Conservation (phyloP, 92 coral and sea anemone species). For the Meandrina meandrites region DNA sequence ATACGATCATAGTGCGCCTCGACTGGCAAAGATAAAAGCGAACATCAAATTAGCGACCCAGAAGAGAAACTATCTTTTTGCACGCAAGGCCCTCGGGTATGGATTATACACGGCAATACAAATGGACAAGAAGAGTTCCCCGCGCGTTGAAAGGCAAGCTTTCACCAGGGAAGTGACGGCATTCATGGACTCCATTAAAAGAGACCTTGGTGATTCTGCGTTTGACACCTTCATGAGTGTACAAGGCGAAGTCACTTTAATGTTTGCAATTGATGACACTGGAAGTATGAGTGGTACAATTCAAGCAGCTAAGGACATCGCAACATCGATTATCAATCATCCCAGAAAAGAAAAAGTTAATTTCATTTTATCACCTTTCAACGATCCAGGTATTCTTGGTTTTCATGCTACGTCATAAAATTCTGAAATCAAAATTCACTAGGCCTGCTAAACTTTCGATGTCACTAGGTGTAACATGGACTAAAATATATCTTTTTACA, state of each 20-base stretch:
- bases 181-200: slow-evolving; percentile 52
- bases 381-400: slow-evolving; percentile 76
- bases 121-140: background rate
- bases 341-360: slow-evolving; percentile 57
- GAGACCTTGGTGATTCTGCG: slow-evolving; percentile 39
- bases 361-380: slow-evolving; percentile 73
- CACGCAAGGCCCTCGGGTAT: slow-evolving; percentile 77
- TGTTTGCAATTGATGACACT: slow-evolving; percentile 73
- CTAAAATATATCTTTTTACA: too few species aligned
- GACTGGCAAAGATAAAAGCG: slow-evolving; percentile 46
- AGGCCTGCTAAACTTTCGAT: too few species aligned
- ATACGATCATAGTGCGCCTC: slow-evolving; percentile 19
- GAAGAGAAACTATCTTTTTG: slow-evolving; percentile 74
- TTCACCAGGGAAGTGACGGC: slow-evolving; percentile 27
- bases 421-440: too few species aligned
- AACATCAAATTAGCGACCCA: slow-evolving; percentile 67
- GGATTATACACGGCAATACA: slow-evolving; percentile 60
- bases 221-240: slow-evolving; percentile 69
- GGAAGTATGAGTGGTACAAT: slow-evolving; percentile 71
- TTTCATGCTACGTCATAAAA: too few species aligned
- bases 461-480: too few species aligned
- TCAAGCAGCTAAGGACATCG: slow-evolving; percentile 62
- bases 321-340: slow-evolving; percentile 53
- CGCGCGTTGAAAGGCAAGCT: slow-evolving; percentile 47
- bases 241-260: slow-evolving; percentile 75